These are phyloP conservation scores for Crepidodera aurea DNA, from an alignment of 2,888 invertebrate species.

Conservation along the genomic window DNA sequence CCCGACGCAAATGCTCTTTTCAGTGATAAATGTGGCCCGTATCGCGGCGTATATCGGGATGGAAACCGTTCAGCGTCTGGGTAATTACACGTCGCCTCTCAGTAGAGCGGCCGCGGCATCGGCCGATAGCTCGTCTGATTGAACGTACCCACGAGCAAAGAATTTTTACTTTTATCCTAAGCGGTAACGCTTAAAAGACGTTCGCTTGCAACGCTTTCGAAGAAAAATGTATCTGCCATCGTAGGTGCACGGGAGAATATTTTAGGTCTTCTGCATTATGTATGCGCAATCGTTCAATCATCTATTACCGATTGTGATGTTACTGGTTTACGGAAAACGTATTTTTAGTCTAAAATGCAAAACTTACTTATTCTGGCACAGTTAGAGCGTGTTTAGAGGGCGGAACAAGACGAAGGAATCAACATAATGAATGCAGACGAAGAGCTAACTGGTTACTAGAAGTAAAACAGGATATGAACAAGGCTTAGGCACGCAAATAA, in stretches of 20 bases:
- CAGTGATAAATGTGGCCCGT: constrained; percentile 50
- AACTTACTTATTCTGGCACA: no score
- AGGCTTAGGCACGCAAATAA: no score
- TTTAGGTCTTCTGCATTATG: not conserved
- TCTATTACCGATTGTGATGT: not conserved
- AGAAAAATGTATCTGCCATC: not conserved
- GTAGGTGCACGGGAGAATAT: not conserved
- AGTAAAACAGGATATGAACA: no score
- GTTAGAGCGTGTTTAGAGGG: no score
- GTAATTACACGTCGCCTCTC: constrained; percentile 53
- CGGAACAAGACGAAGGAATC: no score
- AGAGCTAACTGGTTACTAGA: no score
- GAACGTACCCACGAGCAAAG: constrained; percentile 52
- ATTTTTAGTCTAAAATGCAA: no score
- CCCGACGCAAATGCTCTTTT: constrained; percentile 44
- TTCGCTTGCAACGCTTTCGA: not conserved
- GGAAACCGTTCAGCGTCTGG: constrained; percentile 49
- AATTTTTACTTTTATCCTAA: constrained; percentile 39
- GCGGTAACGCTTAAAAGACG: not conserved
- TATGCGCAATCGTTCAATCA: not conserved
- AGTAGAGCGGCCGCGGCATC: no score
- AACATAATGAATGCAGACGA: no score
- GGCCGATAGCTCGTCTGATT: constrained; percentile 51
- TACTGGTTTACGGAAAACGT: no score
- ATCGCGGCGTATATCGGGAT: constrained; percentile 46